These are phyloP conservation scores for Pollachius pollachius DNA, from an alignment of 2,113 vertebrate species.

Conservation along the genomic window DNA sequence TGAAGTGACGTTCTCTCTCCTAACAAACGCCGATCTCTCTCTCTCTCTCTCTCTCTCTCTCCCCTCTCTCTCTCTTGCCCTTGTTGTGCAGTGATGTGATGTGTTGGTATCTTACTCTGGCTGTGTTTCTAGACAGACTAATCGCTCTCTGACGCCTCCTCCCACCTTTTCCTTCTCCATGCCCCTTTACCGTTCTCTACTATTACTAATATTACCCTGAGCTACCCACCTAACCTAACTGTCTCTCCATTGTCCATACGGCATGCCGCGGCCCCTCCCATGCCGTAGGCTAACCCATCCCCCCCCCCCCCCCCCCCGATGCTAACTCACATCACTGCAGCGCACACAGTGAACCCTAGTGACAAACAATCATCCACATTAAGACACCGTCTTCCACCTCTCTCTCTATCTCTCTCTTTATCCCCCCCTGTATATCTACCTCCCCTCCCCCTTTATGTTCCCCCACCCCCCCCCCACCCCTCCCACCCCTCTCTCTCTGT, in stretches of 20 bases:
- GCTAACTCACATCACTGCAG: conserved; percentile 53
- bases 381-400: conserved; percentile 41
- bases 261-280: conserved; percentile 81
- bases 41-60: neutral
- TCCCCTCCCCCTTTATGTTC: conserved; percentile 54
- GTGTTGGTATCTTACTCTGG: conserved; percentile 58
- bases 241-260: conserved; percentile 70
- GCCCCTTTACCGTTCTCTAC: neutral
- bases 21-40: conserved; percentile 23
- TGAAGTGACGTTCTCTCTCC: conserved; percentile 66
- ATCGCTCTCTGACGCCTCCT: conserved; percentile 15
- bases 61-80: neutral
- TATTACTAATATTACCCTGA: conserved; percentile 9
- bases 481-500: conserved; percentile 83
- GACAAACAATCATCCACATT: conserved; percentile 32
- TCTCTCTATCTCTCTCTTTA: conserved; percentile 43
- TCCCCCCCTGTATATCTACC: conserved; percentile 44
- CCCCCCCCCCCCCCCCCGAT: conserved; percentile 48
- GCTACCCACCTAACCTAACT: conserved; percentile 17
- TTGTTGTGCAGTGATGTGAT: conserved; percentile 61
- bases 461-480: conserved; percentile 48
- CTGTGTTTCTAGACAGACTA: conserved; percentile 20
- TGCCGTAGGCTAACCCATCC: neutral
- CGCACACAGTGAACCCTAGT: conserved; percentile 44
- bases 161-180: conserved; percentile 14